These are phyloP conservation scores for Chaenocephalus aceratus DNA, from an alignment of 2,113 vertebrate species.

Conservation along the genomic window DNA sequence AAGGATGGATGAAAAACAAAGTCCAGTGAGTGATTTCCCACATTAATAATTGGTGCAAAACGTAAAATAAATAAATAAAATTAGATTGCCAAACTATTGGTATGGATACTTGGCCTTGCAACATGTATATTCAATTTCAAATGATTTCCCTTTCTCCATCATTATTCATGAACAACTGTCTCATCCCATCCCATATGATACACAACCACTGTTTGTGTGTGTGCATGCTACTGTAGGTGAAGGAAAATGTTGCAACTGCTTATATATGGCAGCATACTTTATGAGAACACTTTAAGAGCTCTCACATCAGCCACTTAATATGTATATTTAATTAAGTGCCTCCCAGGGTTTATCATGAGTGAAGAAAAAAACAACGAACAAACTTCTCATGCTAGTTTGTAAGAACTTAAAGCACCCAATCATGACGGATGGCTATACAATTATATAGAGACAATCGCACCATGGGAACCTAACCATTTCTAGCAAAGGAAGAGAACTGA, in stretches of 20 bases:
- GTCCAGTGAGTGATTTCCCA: not conserved
- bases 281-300: slow-evolving; percentile 56
- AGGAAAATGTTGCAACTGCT: slow-evolving; percentile 30
- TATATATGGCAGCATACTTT: slow-evolving; percentile 68
- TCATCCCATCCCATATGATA: slow-evolving; percentile 10
- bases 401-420: not conserved
- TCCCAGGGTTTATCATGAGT: slow-evolving; percentile 23
- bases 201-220: not conserved
- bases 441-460: not conserved
- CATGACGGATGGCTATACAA: not conserved
- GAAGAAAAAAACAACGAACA: not conserved
- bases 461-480: slow-evolving; percentile 8
- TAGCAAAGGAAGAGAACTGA: not conserved
- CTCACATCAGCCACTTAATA: slow-evolving; percentile 63
- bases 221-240: not conserved
- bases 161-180: slow-evolving; percentile 28
- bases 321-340: slow-evolving; percentile 72
- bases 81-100: not conserved
- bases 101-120: not conserved
- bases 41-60: not conserved
- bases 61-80: not conserved
- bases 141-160: not conserved
- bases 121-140: slow-evolving; percentile 3
- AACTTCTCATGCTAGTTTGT: not conserved
- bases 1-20: not conserved